These are phyloP conservation scores for Lepisosteus oculatus DNA, from an alignment of 2,113 vertebrate genomes.

Conservation along the genomic window DNA sequence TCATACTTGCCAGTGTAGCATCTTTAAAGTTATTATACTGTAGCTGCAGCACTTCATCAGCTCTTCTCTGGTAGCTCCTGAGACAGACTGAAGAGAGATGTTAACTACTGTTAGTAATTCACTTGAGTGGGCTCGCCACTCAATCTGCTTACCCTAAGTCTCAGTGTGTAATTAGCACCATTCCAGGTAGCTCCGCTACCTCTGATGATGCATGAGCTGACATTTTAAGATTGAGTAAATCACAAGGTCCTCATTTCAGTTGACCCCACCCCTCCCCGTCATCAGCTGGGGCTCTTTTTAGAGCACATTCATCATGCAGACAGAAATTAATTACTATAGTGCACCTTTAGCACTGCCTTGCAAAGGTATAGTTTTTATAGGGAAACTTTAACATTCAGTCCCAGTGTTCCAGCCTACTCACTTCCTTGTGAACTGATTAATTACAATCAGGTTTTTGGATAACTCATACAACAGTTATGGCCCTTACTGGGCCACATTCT, in stretches of 20 bases:
- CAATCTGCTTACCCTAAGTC: not conserved
- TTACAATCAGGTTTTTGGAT: conserved; percentile 23
- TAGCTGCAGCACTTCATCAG: not conserved
- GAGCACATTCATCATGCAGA: conserved; percentile 24
- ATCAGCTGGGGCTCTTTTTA: conserved; percentile 15
- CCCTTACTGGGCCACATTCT: not conserved
- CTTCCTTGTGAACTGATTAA: conserved; percentile 16
- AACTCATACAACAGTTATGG: conserved; percentile 11
- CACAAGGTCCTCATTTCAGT: not conserved
- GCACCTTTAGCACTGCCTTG: not conserved
- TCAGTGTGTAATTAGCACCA: conserved; percentile 9
- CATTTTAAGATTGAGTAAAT: not conserved
- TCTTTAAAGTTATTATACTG: not conserved
- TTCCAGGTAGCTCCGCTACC: not conserved
- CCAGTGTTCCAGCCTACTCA: not conserved
- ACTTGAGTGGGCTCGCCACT: not conserved
- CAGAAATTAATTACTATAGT: conserved; percentile 8
- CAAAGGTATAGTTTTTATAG: not conserved
- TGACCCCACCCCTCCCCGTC: not conserved
- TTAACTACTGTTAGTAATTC: not conserved
- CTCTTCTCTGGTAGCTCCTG: not conserved
- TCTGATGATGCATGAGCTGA: not conserved
- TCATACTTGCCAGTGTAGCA: not conserved
- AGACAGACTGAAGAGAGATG: not conserved
- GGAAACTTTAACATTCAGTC: conserved; percentile 9